Percentiles rank a stretch among this genome's conserved stretches.
phyloP scores from a whole-genome alignment of 2,888 invertebrate genomes.

The Baccha elongata region DNA sequence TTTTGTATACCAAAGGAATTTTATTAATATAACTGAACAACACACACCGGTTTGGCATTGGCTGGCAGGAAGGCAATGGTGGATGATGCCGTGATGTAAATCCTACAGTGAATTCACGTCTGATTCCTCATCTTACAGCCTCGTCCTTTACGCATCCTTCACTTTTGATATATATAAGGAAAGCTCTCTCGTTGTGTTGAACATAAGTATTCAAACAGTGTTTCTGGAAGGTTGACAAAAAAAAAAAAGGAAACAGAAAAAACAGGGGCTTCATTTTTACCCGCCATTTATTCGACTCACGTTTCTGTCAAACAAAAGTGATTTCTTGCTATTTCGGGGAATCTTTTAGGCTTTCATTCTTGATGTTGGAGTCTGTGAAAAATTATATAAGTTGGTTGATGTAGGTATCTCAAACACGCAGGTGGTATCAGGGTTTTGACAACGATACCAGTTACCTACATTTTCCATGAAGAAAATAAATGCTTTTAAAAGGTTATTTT shows the following conservation, averaged over 20 bases:
- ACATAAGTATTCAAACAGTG: conserved; percentile 24
- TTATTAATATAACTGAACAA: conserved; percentile 62
- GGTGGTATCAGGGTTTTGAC: conserved; percentile 17
- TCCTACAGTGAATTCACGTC: conserved; percentile 44
- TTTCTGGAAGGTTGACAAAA: conserved; percentile 42
- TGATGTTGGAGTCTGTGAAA: conserved; percentile 35
- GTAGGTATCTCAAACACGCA: conserved; percentile 29
- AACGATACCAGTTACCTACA: no score
- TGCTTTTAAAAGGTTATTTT: no score
- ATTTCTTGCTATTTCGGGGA: conserved; percentile 50
- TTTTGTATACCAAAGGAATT: conserved; percentile 32
- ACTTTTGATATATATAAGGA: no score
- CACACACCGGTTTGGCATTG: conserved; percentile 46
- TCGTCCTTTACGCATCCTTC: background rate
- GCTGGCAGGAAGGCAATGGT: background rate
- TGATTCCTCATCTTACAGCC: conserved; percentile 17
- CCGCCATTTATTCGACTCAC: conserved; percentile 63
- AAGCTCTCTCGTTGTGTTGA: no score
- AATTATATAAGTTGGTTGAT: conserved; percentile 2
- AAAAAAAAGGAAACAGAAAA: background rate
- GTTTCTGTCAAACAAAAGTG: conserved; percentile 60
- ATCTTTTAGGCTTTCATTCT: conserved; percentile 48
- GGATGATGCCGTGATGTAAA: background rate
- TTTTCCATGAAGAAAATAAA: no score
- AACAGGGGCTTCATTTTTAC: conserved; percentile 8